Conservation (phyloP, 2,113 vertebrate species). For the Callipepla californica region DNA sequence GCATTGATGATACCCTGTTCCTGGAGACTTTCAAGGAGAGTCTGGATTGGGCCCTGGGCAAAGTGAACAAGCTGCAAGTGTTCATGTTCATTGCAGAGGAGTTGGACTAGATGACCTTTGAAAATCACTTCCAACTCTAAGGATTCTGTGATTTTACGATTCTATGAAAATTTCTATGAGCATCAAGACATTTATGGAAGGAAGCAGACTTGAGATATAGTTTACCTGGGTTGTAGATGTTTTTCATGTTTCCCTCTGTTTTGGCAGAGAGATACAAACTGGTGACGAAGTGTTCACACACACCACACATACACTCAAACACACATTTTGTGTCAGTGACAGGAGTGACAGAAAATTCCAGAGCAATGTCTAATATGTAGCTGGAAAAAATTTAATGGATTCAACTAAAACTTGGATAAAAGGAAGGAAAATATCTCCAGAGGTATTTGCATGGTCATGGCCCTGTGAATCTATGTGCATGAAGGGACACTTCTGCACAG, state of each 20-base stretch:
- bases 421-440: neutral
- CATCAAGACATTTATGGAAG: neutral
- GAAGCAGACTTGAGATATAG: neutral
- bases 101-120: too few species aligned
- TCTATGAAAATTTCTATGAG: neutral
- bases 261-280: neutral
- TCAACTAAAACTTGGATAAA: neutral
- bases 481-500: neutral
- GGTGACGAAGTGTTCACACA: rapidly evolving
- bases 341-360: neutral
- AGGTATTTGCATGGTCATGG: neutral
- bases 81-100: too few species aligned
- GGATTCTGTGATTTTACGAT: neutral
- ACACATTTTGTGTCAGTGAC: neutral
- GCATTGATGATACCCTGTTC: too few species aligned
- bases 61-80: too few species aligned
- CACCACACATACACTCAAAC: neutral
- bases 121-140: too few species aligned
- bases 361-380: neutral
- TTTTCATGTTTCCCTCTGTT: neutral
- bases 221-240: neutral
- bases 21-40: too few species aligned
- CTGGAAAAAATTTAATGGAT: neutral
- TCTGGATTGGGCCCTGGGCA: too few species aligned
- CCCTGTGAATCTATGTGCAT: neutral